Conservation (phyloP, 2,113 vertebrate genomes). For the Dasyprocta punctata region DNA sequence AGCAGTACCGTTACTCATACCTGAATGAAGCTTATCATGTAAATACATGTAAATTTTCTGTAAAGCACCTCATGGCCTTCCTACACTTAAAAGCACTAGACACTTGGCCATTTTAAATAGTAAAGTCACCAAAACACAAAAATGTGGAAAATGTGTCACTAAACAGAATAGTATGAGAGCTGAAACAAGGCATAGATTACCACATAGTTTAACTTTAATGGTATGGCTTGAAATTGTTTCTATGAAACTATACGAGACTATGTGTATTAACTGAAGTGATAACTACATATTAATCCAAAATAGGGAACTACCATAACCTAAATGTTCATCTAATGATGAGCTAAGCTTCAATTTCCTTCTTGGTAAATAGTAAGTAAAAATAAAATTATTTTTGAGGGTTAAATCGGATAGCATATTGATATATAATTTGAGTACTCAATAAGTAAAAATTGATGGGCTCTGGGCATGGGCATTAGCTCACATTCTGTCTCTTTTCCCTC, state of each 20-base stretch:
- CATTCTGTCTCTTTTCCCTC: not conserved
- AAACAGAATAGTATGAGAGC: not conserved
- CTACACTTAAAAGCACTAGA: not conserved
- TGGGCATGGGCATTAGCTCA: not conserved
- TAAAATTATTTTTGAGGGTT: not conserved
- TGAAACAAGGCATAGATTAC: not conserved
- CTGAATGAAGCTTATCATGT: not conserved
- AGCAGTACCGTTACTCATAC: not conserved
- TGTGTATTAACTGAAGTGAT: not conserved
- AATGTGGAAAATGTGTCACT: not conserved
- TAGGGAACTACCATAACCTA: not conserved
- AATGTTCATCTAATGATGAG: not conserved
- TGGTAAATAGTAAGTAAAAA: slow-evolving; percentile 42
- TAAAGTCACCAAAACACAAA: not conserved
- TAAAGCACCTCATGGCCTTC: not conserved
- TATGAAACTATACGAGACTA: not conserved
- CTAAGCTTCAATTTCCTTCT: slow-evolving; percentile 9
- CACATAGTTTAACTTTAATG: not conserved
- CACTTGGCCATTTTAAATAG: not conserved
- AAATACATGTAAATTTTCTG: not conserved
- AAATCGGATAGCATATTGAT: not conserved
- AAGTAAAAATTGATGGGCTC: slow-evolving; percentile 3
- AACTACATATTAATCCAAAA: not conserved
- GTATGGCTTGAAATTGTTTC: not conserved
- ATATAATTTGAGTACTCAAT: not conserved